A percentile compares a stretch with the other conserved stretches of the same genome.
phyloP scores from a whole-genome alignment of 2,113 vertebrate genomes.

The Toxotes chatareus region DNA sequence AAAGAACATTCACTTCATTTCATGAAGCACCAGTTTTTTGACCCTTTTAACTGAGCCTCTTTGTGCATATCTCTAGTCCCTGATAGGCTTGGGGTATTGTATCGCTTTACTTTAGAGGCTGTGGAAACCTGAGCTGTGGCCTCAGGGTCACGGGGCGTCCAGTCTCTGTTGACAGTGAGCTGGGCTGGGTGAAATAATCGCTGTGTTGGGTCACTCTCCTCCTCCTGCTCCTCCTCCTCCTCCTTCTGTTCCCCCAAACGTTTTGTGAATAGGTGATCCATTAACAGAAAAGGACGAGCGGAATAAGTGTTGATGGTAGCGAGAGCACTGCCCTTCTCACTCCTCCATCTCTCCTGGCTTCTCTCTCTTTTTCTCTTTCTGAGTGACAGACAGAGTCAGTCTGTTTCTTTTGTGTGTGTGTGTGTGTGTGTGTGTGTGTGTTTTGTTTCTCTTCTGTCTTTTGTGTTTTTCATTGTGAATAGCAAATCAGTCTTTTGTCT shows the following conservation, averaged over 20 bases:
- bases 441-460: background rate
- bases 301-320: slow-evolving; percentile 50
- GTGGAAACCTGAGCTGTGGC: slow-evolving; percentile 67
- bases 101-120: slow-evolving; percentile 48
- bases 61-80: slow-evolving; percentile 18
- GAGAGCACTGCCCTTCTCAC: slow-evolving; percentile 24
- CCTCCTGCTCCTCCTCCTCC: slow-evolving; percentile 46
- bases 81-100: slow-evolving; percentile 34
- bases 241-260: slow-evolving; percentile 40
- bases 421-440: background rate
- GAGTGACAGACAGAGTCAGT: background rate
- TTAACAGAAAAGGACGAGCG: slow-evolving; percentile 58
- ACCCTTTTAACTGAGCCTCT: slow-evolving; percentile 18
- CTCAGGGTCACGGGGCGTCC: slow-evolving; percentile 59
- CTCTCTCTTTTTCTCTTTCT: slow-evolving; percentile 11
- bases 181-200: slow-evolving; percentile 48
- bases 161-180: slow-evolving; percentile 64
- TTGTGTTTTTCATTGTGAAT: background rate
- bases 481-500: background rate
- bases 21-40: background rate
- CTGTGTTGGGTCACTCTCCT: slow-evolving; percentile 51
- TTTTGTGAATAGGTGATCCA: slow-evolving; percentile 66
- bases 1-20: background rate
- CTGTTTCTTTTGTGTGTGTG: slow-evolving; percentile 3
- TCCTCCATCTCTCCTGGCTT: slow-evolving; percentile 24